Evolutionary conservation across 2,888 invertebrate species (phyloP).

Genomic region (Perizoma affinitatum): DNA sequence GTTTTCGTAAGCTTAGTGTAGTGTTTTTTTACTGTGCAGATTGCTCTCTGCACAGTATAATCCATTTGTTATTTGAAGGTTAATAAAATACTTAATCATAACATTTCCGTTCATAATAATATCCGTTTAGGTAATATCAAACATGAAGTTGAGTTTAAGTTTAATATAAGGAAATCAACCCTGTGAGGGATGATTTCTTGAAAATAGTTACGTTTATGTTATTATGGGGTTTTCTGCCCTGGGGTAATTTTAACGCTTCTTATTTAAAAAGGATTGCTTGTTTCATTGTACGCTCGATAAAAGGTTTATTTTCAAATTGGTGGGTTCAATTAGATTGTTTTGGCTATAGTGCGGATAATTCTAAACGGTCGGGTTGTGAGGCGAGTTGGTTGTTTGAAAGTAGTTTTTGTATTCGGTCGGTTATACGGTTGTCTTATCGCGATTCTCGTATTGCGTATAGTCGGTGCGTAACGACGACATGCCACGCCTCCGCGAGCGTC

Average conservation of each 20-base stretch:
- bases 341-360: constrained; percentile 16
- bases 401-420: constrained; percentile 44
- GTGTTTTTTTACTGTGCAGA: too few relatives aligned
- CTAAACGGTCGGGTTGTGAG: constrained; percentile 14
- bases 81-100: too few relatives aligned
- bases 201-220: constrained; percentile 32
- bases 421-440: constrained; percentile 61
- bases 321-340: constrained; percentile 29
- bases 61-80: too few relatives aligned
- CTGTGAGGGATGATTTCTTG: constrained; percentile 18
- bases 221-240: constrained; percentile 29
- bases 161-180: too few relatives aligned
- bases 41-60: too few relatives aligned
- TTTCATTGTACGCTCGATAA: constrained; percentile 7
- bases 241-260: constrained; percentile 15
- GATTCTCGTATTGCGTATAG: constrained; percentile 60
- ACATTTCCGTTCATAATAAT: too few relatives aligned
- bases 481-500: constrained; percentile 72
- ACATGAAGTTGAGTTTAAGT: constrained; percentile 4
- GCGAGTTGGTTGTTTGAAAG: constrained; percentile 16
- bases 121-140: too few relatives aligned
- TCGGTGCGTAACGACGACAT: constrained; percentile 71
- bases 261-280: constrained; percentile 25
- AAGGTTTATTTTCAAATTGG: constrained; percentile 33
- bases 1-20: constrained; percentile 4